Evolutionary conservation across 2,888 invertebrate genomes (phyloP).

Genomic region (Ophraella communa): DNA sequence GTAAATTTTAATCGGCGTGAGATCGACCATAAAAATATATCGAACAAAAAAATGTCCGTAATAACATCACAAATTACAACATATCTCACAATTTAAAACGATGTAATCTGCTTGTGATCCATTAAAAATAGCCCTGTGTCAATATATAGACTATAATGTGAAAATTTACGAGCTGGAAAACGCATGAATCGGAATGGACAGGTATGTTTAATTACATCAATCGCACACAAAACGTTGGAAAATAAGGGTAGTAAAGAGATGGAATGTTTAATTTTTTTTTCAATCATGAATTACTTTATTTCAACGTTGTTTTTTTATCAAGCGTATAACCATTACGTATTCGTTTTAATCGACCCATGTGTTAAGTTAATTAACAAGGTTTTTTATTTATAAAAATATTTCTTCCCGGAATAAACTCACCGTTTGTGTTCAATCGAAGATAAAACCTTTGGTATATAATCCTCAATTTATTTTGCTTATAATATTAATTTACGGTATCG

Average conservation of each 20-base stretch:
- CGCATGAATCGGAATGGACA: slow-evolving; percentile 19
- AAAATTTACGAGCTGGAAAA: slow-evolving; percentile 25
- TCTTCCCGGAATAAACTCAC: background rate
- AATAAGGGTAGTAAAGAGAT: background rate
- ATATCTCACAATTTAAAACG: slow-evolving; percentile 31
- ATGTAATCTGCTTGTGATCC: slow-evolving; percentile 30
- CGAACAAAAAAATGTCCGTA: slow-evolving; percentile 24
- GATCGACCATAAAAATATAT: slow-evolving; percentile 13
- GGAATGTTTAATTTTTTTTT: background rate
- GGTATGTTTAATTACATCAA: slow-evolving; percentile 13
- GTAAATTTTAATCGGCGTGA: slow-evolving; percentile 14
- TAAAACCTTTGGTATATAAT: background rate
- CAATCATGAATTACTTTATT: no score
- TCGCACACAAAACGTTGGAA: background rate
- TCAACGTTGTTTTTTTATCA: background rate
- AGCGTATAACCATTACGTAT: background rate
- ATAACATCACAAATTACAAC: slow-evolving; percentile 27
- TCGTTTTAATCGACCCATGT: background rate
- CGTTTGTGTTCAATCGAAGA: background rate
- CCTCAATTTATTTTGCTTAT: slow-evolving; percentile 10
- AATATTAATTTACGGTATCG: slow-evolving; percentile 12
- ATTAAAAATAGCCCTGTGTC: slow-evolving; percentile 30
- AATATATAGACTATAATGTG: slow-evolving; percentile 29
- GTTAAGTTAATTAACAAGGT: background rate
- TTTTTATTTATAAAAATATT: background rate